A percentile compares a stretch with the other conserved stretches of the same genome.
These are phyloP conservation scores for Suricata suricatta DNA, from an alignment of 2,113 vertebrate species.

Conservation along the genomic window DNA sequence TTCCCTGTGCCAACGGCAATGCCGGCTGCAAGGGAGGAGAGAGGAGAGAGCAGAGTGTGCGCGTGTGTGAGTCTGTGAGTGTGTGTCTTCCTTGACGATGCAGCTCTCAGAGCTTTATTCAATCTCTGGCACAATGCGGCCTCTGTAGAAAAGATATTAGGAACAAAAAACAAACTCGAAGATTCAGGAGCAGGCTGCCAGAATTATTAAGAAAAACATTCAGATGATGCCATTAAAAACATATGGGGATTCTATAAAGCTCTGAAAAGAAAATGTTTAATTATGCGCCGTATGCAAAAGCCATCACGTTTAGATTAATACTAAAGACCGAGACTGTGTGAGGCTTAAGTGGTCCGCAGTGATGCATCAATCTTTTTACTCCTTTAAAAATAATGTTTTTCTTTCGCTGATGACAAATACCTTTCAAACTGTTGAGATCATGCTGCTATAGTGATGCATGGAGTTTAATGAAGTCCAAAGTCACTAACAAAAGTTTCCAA, in stretches of 20 bases:
- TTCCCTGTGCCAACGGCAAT: not conserved
- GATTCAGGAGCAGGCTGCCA: constrained; percentile 86
- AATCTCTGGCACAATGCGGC: constrained; percentile 83
- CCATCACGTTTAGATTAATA: constrained; percentile 88
- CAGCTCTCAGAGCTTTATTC: constrained; percentile 75
- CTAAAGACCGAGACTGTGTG: constrained; percentile 84
- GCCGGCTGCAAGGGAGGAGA: not conserved
- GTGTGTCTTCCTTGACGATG: constrained; percentile 54
- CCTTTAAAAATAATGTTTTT: constrained; percentile 89
- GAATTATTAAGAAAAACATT: constrained; percentile 89
- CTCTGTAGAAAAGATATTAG: constrained; percentile 88
- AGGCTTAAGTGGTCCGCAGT: constrained; percentile 86
- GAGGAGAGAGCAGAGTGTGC: constrained; percentile 30
- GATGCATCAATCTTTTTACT: constrained; percentile 87
- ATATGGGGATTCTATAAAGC: constrained; percentile 89
- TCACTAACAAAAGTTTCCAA: constrained; percentile 79
- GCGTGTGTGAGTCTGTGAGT: not conserved
- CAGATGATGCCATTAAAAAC: constrained; percentile 90
- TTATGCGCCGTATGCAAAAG: constrained; percentile 89
- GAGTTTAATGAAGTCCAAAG: constrained; percentile 85
- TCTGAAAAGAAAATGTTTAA: constrained; percentile 91
- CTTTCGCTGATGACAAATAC: constrained; percentile 89
- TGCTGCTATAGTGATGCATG: constrained; percentile 80
- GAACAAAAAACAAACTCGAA: constrained; percentile 86
- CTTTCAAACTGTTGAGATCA: constrained; percentile 87